Evolutionary conservation across 1,140 invertebrate species (phyloP).

Genomic region (Cepaea nemoralis): DNA sequence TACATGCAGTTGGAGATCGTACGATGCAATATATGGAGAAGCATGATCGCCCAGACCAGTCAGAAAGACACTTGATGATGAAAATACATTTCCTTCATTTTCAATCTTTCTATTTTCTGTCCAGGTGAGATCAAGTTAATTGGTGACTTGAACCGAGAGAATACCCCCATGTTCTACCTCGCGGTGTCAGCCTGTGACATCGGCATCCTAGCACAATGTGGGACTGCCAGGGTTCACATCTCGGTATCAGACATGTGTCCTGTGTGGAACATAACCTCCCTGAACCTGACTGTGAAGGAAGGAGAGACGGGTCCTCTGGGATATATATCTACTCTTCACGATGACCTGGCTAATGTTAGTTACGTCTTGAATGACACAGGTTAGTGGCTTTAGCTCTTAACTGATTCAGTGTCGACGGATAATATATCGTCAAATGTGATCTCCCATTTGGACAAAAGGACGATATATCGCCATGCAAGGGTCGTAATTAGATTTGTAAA

Average conservation of each 20-base stretch:
- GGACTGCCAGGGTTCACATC: slow-evolving; percentile 41
- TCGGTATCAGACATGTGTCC: slow-evolving; percentile 76
- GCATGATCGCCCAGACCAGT: too few species aligned
- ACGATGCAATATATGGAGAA: too few species aligned
- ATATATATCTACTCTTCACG: slow-evolving; percentile 44
- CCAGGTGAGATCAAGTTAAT: slow-evolving; percentile 46
- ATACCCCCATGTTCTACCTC: slow-evolving; percentile 39
- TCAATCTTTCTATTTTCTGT: slow-evolving; percentile 1
- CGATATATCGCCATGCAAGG: too few species aligned
- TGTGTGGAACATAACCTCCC: slow-evolving; percentile 83
- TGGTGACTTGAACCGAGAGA: slow-evolving; percentile 51
- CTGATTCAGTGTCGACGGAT: too few species aligned
- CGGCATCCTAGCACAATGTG: not conserved
- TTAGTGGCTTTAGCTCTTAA: slow-evolving; percentile 26
- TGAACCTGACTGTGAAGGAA: slow-evolving; percentile 87
- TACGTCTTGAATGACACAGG: slow-evolving; percentile 51
- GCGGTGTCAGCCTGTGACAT: slow-evolving; percentile 49
- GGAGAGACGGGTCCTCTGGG: slow-evolving; percentile 31
- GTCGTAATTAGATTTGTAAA: too few species aligned
- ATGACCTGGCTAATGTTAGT: slow-evolving; percentile 41
- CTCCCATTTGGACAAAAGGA: too few species aligned
- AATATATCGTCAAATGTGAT: too few species aligned
- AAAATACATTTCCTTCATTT: too few species aligned
- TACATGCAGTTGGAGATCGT: too few species aligned
- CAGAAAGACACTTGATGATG: too few species aligned